Conservation (phyloP, 2,888 invertebrate species). For the Lithophane leautieri region DNA sequence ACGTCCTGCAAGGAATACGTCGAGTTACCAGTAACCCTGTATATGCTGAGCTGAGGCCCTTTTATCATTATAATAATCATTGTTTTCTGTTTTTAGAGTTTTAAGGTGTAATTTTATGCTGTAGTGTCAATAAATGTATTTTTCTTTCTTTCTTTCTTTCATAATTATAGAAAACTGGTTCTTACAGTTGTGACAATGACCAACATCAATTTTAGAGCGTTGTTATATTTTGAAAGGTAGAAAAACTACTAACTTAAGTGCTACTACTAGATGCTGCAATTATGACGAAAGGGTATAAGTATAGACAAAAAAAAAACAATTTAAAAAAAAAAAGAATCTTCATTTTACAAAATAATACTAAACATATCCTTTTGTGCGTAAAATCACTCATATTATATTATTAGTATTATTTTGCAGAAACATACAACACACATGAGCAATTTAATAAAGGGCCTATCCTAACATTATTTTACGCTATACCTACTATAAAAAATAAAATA, state of each 20-base stretch:
- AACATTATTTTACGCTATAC: background rate
- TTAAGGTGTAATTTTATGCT: no score
- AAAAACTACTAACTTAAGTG: no score
- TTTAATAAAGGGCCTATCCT: background rate
- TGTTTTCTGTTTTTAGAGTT: no score
- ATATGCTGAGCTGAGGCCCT: no score
- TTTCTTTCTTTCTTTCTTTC: no score
- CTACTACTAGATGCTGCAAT: background rate
- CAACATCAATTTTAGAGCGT: background rate
- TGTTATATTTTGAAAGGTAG: background rate
- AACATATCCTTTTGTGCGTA: background rate
- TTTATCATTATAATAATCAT: no score
- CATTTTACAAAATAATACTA: background rate
- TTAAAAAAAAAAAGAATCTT: background rate
- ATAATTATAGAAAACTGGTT: background rate
- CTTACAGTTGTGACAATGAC: background rate
- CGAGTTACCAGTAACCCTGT: no score
- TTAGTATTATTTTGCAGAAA: background rate
- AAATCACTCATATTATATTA: background rate
- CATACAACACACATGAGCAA: background rate
- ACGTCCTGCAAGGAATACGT: no score
- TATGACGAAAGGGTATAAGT: background rate
- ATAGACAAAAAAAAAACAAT: background rate
- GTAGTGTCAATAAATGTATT: no score
- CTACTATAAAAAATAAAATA: no score